These are phyloP conservation scores for Columba guinea DNA, from an alignment of 2,797 vertebrate species.

Conservation along the genomic window DNA sequence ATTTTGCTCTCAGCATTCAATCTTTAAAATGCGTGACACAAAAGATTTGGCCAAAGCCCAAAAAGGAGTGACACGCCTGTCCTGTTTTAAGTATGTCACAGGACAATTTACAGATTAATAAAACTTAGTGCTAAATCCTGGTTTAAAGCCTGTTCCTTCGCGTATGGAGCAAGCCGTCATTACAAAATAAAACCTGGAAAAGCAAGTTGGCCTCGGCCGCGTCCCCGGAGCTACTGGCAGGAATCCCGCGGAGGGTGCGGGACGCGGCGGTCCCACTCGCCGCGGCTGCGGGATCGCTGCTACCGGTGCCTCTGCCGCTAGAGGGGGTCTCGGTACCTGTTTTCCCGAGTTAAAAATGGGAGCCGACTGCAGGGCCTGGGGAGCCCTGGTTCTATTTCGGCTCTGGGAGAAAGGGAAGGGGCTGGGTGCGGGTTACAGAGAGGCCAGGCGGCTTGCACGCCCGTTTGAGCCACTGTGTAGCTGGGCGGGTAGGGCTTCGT, in stretches of 20 bases:
- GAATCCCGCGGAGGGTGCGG: not conserved
- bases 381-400: not conserved
- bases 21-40: rapidly evolving
- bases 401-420: not conserved
- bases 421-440: not conserved
- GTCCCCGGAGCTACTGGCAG: rapidly evolving
- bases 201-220: not conserved
- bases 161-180: rapidly evolving
- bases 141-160: not conserved
- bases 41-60: not conserved
- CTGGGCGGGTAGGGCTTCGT: not conserved
- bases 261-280: not conserved
- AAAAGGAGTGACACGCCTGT: not conserved
- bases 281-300: not conserved
- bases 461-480: not conserved
- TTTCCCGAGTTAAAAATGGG: not conserved
- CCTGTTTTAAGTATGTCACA: not conserved
- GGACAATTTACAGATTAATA: not conserved
- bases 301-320: not conserved
- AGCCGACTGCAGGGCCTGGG: not conserved
- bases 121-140: not conserved
- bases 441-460: not conserved
- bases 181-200: not conserved
- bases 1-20: not conserved
- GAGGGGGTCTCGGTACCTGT: conserved; percentile 30